Base-by-base conservation (phyloP, 2,797 vertebrate species). In the Sebastes baramenuke region DNA sequence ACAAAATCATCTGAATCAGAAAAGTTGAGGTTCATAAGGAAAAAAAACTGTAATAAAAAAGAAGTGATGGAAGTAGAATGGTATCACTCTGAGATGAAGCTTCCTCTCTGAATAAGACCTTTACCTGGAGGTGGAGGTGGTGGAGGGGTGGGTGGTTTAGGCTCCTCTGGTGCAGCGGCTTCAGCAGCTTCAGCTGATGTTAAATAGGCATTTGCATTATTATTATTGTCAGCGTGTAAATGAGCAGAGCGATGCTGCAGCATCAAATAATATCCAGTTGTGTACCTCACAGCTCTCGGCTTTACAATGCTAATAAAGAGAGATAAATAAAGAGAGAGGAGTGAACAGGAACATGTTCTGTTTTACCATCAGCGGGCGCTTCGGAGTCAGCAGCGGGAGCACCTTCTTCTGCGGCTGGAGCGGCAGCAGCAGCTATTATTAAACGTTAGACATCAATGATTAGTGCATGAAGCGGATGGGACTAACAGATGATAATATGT, bases 41-140 rank as follows among this genome's bases (percentile, higher is more conserved):
- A 25, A 2, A 10, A 56, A 56, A 25, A 36, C 54, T 36, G 61
- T 9, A 20, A 72, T 9, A 60, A 61, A 24, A n/a, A 29, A 13
- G 1, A 32, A 55, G 14, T 14, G 14, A 49, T 58, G 14, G 24
- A 75, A 49, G n/a, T 12, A n/a, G 22, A 46, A 38, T 34, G 38
- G 34, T 3, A 1, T 61, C 18, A 22, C 22, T 20, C 27, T 22
- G 30, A 30, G 34, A 18, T 54, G 32, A 30, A 9, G 16, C 8
- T 56, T 73, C 69, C 18, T 20, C 12, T 68, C 58, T 10, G 52
- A 64, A 27, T 5, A 38, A 30, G 30, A 65, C 18, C 8, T 81
- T 93, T 95, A 96, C 96, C 95, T 96, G 94, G 93, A 76, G 95
- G 95, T 67, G 95, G 95, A 24, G 95, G 94, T 13, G 95, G 94